Conservation (phyloP, 2,888 invertebrate species). For the Ichneumon xanthorius region DNA sequence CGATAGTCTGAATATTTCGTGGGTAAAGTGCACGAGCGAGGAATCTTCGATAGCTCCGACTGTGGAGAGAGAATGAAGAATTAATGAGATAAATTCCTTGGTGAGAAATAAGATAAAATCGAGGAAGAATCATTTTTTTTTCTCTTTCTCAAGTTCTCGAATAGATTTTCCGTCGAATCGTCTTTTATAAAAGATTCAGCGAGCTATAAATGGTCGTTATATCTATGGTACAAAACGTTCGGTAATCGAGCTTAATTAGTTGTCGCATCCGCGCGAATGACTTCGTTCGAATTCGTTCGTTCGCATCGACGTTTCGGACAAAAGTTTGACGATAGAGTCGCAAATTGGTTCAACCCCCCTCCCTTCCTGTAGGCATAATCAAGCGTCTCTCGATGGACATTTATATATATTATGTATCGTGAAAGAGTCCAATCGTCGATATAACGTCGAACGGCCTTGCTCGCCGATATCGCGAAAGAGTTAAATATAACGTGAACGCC, state of each 20-base stretch:
- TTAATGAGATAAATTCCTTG: slow-evolving; percentile 61
- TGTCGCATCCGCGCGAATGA: slow-evolving; percentile 55
- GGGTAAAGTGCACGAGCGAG: neutral
- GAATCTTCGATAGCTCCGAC: slow-evolving; percentile 33
- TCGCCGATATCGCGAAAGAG: slow-evolving; percentile 12
- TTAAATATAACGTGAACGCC: slow-evolving; percentile 23
- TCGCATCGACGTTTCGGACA: slow-evolving; percentile 33
- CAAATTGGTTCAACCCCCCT: slow-evolving; percentile 45
- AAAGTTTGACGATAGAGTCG: slow-evolving; percentile 52
- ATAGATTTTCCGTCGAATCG: neutral
- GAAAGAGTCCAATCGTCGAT: neutral
- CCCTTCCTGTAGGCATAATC: slow-evolving; percentile 13
- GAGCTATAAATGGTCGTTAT: neutral
- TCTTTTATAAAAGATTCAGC: slow-evolving; percentile 6
- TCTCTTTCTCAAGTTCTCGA: neutral
- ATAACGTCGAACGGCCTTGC: neutral
- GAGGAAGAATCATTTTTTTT: neutral
- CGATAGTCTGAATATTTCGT: slow-evolving; percentile 27
- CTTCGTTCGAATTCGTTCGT: slow-evolving; percentile 53
- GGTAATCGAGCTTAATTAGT: slow-evolving; percentile 63
- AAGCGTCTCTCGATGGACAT: slow-evolving; percentile 5
- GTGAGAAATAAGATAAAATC: slow-evolving; percentile 21
- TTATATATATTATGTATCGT: slow-evolving; percentile 8
- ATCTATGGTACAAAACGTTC: slow-evolving; percentile 41
- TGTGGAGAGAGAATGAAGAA: slow-evolving; percentile 48